phyloP scores from a whole-genome alignment of 2,113 vertebrate species.

The Muscicapa adusta region DNA sequence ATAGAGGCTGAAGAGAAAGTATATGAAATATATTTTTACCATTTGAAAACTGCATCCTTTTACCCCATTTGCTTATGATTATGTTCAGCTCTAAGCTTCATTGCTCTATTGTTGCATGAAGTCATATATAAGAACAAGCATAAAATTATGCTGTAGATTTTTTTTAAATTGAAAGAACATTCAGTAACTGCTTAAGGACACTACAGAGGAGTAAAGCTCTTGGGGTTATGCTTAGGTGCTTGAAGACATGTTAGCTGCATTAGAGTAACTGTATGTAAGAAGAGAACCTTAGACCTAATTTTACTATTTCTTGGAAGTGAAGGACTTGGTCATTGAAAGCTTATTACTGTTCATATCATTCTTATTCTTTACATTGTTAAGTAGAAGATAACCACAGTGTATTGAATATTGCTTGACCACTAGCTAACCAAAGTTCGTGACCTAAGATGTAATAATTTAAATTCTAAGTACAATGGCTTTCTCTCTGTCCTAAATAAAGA shows the following conservation, averaged over 20 bases:
- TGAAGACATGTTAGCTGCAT: not conserved
- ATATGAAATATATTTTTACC: not conserved
- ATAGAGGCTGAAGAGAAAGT: not conserved
- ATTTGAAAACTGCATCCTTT: not conserved
- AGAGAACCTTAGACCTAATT: not conserved
- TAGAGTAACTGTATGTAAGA: not conserved
- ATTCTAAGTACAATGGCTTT: not conserved
- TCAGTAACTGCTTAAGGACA: not conserved
- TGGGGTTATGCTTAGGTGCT: not conserved
- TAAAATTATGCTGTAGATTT: not conserved
- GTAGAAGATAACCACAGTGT: not conserved
- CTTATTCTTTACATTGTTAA: not conserved
- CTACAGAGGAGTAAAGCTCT: not conserved
- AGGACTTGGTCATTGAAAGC: not conserved
- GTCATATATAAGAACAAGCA: not conserved
- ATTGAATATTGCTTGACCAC: not conserved
- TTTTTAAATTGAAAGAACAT: not conserved
- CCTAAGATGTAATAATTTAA: not conserved
- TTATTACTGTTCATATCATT: not conserved
- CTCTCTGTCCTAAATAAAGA: not conserved
- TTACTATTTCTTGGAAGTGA: not conserved
- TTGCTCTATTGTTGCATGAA: not conserved
- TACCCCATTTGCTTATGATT: not conserved
- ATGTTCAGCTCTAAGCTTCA: not conserved
- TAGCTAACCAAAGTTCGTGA: not conserved